These are phyloP conservation scores for Marisa cornuarietis DNA, from an alignment of 1,140 invertebrate species.

Conservation along the genomic window DNA sequence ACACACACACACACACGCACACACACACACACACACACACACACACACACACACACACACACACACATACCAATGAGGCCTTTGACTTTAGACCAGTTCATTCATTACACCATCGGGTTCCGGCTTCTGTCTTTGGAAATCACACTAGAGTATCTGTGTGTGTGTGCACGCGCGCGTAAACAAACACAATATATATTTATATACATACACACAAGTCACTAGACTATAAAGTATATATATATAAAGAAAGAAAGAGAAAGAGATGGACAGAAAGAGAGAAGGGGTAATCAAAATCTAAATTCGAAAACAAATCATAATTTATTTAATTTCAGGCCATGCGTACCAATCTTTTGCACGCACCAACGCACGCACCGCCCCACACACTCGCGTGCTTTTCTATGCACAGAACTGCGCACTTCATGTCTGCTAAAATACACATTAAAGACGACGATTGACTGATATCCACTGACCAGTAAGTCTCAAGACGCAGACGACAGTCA, in stretches of 20 bases:
- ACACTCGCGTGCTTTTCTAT: neutral
- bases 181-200: neutral
- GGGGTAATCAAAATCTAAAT: neutral
- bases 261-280: neutral
- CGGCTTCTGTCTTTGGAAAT: too few relatives aligned
- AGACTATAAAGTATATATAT: neutral
- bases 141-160: too few relatives aligned
- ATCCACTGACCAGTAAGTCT: too few relatives aligned
- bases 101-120: too few relatives aligned
- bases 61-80: too few relatives aligned
- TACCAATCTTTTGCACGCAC: neutral
- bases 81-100: too few relatives aligned
- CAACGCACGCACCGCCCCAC: neutral
- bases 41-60: too few relatives aligned
- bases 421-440: neutral
- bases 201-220: neutral
- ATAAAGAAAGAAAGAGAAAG: neutral
- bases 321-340: too few relatives aligned
- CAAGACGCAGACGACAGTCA: too few relatives aligned
- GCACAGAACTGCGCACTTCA: neutral
- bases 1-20: too few relatives aligned
- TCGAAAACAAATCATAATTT: neutral
- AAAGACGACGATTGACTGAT: neutral
- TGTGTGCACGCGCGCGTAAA: neutral
- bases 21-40: too few relatives aligned